Evolutionary conservation across 2,888 invertebrate genomes (phyloP), one percentile per base, ranked within the genome.

Genomic region (Rhimphoctona megacephalus): DNA sequence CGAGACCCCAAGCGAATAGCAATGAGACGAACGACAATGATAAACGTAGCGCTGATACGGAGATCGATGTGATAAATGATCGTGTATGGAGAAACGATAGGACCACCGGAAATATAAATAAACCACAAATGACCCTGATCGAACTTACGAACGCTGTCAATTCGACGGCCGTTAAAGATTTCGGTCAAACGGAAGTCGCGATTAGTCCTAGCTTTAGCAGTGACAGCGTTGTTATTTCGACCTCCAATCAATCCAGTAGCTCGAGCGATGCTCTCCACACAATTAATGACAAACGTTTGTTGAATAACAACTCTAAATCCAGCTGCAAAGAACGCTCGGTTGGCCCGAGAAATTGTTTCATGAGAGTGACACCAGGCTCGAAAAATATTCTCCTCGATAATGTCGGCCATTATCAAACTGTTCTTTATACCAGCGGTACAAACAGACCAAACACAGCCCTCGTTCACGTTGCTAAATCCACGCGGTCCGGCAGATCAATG

Each of bases 381-480:
- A 97, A 97, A 92, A 98, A 97, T 93, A 97, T 98, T 90, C 94
- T 98, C 7, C 94, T 98, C 36, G 97, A 97, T 93, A 97, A 97
- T 90, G 96, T 97, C 49, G 97, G 97, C 89, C 96, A 96, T 66
- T 96, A 97, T 43, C 96, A 97, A 19, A 97, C 97, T 0, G 96
- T 97, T 49, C 94, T 97, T 61, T 97, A 97, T 90, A 96, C 96
- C 36, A 94, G 93, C 64, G 91, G 91, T 1, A 88, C 77, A 66
- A 92, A 89, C 39, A 90, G 91, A 52, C 91, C 92, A 9, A 93
- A 90, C 67, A 89, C 90, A 4, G 93, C 93, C 7, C 84, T 93
- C 64, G 94, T 94, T 2, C 94, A 94, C 77, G 83, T 91, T 0
- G 92, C 91, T 4, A 94, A 93, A 80, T 88, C 92, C 9, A 90